A percentile compares a stretch with the other conserved stretches of the same genome.
phyloP scores from a whole-genome alignment of 2,888 invertebrate genomes.

The Lissonota sp. region DNA sequence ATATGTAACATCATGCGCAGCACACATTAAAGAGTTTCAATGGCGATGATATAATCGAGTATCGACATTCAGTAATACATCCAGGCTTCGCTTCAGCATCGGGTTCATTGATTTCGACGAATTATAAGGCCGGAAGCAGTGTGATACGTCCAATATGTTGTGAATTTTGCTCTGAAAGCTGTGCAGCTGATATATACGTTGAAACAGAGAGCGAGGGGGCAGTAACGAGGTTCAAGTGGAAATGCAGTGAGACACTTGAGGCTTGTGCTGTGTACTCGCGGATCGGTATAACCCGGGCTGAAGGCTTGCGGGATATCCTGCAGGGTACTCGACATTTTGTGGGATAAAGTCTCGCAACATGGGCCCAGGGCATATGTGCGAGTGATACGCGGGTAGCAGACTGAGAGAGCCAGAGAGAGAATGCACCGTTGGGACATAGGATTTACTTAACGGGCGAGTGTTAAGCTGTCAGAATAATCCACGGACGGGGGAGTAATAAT shows the following conservation, averaged over 20 bases:
- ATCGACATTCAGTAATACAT: too few relatives aligned
- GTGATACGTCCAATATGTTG: neutral
- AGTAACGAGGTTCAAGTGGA: neutral
- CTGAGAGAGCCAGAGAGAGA: slow-evolving; percentile 54
- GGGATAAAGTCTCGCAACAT: slow-evolving; percentile 32
- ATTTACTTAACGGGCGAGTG: slow-evolving; percentile 80
- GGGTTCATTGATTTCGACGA: too few relatives aligned
- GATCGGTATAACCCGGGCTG: slow-evolving; percentile 28
- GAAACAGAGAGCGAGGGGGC: neutral
- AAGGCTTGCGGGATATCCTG: slow-evolving; percentile 39
- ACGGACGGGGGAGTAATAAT: slow-evolving; percentile 76
- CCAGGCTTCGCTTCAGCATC: too few relatives aligned
- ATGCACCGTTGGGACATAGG: slow-evolving; percentile 70
- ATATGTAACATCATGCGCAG: too few relatives aligned
- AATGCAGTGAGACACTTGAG: slow-evolving; percentile 27
- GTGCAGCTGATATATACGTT: neutral
- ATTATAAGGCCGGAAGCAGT: too few relatives aligned
- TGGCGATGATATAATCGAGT: too few relatives aligned
- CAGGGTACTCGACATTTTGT: slow-evolving; percentile 8
- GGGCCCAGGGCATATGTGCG: neutral
- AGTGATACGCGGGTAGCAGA: neutral
- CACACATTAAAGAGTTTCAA: too few relatives aligned
- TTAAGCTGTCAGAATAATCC: slow-evolving; percentile 80
- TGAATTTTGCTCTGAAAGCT: neutral
- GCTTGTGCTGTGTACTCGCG: slow-evolving; percentile 11